Base-by-base conservation (phyloP, 1,140 invertebrate species). In the Monochamus saltuarius region DNA sequence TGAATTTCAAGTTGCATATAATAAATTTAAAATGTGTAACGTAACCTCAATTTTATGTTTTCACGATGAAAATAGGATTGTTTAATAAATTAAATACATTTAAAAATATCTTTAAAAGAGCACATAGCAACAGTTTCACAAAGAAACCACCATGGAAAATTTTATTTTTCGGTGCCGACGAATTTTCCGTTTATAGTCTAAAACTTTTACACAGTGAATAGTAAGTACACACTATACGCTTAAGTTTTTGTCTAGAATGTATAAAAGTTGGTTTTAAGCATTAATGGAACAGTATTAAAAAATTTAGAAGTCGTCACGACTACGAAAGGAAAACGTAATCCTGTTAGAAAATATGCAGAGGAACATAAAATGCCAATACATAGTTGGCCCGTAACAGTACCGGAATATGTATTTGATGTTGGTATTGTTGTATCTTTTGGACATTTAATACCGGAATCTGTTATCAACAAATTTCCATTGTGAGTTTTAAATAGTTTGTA, bases 401-500 rank as follows among this genome's bases (percentile, higher is more conserved):
- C 59, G 9, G 42, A 73, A 9, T 50, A 71, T 16, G 66, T 79
- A 35, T 88, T 83, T 78, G 80, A 89, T 67, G 72, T 89, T 47
- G 87, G 87, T 19, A 68, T 89, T 45, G 85, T 89, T 34, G 87
- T 88, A 1, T 88, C 87, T 1, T 90, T 89, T 80, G 88, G 88
- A 0, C 81, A 87, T 75, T 71, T 89, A 51, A 89, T 90, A 71
- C 86, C 88, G 4, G 68, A 79, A 55, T 54, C 73, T 11, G 75
- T 89, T 2, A 89, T 90, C 29, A 73, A 83, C 42, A 74, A 78
- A 29, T 88, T 89, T 75, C 82, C 84, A 37, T 65, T 84, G 82
- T 87, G 79, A 81, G 62, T 58, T 56, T 9, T 22, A 19, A 47
- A 57, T 35, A 34, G 11, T 55, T 16, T 35, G 2, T 49, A 50